Conservation (phyloP, 2,113 vertebrate genomes). For the Hiodon tergisus region DNA sequence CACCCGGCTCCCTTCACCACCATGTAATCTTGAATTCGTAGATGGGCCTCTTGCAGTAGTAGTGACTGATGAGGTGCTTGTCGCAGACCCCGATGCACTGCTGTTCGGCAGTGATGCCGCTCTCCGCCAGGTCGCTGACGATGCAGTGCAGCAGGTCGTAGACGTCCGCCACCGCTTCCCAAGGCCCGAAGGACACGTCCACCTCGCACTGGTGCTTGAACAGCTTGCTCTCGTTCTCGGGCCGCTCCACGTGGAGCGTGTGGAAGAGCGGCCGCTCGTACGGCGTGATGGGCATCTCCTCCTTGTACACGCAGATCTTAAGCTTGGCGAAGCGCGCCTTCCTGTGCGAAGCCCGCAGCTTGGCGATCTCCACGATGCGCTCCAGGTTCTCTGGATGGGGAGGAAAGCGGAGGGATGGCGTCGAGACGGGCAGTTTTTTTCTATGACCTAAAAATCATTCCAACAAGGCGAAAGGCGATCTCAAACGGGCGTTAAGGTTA, state of each 20-base stretch:
- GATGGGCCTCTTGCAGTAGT: slow-evolving; percentile 79
- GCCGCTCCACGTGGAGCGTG: slow-evolving; percentile 66
- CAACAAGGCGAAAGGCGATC: too few relatives aligned
- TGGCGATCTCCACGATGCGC: slow-evolving; percentile 70
- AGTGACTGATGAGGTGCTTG: slow-evolving; percentile 77
- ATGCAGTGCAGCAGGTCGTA: slow-evolving; percentile 77
- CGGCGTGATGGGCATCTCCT: slow-evolving; percentile 77
- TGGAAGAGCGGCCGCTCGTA: slow-evolving; percentile 75
- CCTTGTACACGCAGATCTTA: slow-evolving; percentile 78
- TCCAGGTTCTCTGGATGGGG: slow-evolving; percentile 65
- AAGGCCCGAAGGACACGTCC: slow-evolving; percentile 76
- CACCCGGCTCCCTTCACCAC: slow-evolving; percentile 60
- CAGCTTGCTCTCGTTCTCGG: slow-evolving; percentile 66
- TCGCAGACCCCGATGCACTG: slow-evolving; percentile 79
- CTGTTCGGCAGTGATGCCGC: slow-evolving; percentile 71
- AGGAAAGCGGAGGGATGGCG: neutral
- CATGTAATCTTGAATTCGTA: slow-evolving; percentile 83
- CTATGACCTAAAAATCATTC: too few relatives aligned
- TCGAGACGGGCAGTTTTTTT: too few relatives aligned
- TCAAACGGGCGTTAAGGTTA: too few relatives aligned
- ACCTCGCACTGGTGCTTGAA: slow-evolving; percentile 78
- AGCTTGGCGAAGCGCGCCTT: slow-evolving; percentile 75
- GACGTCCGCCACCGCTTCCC: slow-evolving; percentile 75
- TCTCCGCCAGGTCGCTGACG: slow-evolving; percentile 63
- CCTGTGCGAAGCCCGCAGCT: slow-evolving; percentile 67